These are phyloP conservation scores for Drosophila cognata DNA, from an alignment of 2,888 invertebrate genomes.

Conservation along the genomic window DNA sequence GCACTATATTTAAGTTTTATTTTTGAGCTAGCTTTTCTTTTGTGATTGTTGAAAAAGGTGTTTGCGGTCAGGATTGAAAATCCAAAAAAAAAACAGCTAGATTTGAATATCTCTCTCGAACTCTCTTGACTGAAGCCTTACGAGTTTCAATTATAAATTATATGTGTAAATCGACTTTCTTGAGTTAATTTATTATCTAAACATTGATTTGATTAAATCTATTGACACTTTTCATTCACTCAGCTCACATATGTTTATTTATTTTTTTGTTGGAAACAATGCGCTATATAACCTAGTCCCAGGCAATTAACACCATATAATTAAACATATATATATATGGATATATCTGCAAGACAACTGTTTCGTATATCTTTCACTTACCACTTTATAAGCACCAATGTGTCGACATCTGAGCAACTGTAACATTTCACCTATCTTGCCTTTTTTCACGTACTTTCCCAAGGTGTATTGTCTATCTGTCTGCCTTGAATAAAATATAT, in stretches of 20 bases:
- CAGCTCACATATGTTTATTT: not conserved
- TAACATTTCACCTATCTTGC: constrained; percentile 49
- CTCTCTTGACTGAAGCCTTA: not conserved
- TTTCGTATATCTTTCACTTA: constrained; percentile 17
- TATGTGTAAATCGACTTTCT: not conserved
- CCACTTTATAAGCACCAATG: constrained; percentile 46
- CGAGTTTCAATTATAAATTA: not conserved
- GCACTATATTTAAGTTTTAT: not conserved
- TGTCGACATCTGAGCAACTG: constrained; percentile 35
- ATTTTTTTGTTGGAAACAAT: constrained; percentile 18
- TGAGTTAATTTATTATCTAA: not conserved
- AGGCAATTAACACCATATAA: constrained; percentile 36
- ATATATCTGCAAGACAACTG: constrained; percentile 9
- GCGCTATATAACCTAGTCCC: constrained; percentile 20
- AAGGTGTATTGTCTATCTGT: constrained; percentile 14
- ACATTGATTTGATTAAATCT: not conserved
- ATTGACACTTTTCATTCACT: not conserved
- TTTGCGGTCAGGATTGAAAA: not conserved
- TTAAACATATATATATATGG: constrained; percentile 3
- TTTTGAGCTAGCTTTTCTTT: not conserved
- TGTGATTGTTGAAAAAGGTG: not conserved
- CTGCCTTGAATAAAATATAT: constrained; percentile 59
- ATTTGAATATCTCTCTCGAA: not conserved
- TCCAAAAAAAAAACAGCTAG: not conserved
- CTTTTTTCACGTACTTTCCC: constrained; percentile 64